These are phyloP conservation scores for Drosophila pachea DNA, from an alignment of 1,140 invertebrate species.

Conservation along the genomic window DNA sequence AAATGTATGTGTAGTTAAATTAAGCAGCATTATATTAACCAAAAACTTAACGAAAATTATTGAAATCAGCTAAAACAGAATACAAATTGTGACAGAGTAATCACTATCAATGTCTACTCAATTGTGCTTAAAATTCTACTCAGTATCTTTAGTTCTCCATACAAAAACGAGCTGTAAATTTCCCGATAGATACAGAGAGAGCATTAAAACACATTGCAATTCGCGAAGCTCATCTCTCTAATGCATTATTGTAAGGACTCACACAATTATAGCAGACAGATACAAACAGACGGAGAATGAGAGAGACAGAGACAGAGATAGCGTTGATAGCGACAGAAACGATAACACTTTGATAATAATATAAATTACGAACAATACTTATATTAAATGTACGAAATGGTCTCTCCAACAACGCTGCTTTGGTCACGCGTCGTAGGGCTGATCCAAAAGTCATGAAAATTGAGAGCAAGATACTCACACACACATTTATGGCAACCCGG, in stretches of 20 bases:
- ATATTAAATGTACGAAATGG: slow-evolving; percentile 66
- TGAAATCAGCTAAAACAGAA: slow-evolving; percentile 63
- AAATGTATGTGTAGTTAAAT: slow-evolving; percentile 73
- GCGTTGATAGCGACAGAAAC: slow-evolving; percentile 32
- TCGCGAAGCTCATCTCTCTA: slow-evolving; percentile 37
- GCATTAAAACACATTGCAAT: slow-evolving; percentile 26
- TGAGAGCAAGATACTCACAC: slow-evolving; percentile 43
- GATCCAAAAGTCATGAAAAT: slow-evolving; percentile 55
- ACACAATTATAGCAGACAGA: slow-evolving; percentile 26
- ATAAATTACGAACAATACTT: slow-evolving; percentile 58
- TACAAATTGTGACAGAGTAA: slow-evolving; percentile 50
- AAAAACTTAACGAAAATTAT: slow-evolving; percentile 62
- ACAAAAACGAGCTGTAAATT: slow-evolving; percentile 41
- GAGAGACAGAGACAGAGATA: too few relatives aligned
- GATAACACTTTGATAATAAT: slow-evolving; percentile 49
- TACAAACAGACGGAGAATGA: too few relatives aligned
- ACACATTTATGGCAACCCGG: slow-evolving; percentile 71
- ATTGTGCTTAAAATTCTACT: slow-evolving; percentile 54
- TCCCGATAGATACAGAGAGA: slow-evolving; percentile 20
- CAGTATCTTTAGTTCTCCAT: slow-evolving; percentile 45
- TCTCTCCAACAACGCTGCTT: slow-evolving; percentile 44
- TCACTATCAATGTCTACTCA: slow-evolving; percentile 42
- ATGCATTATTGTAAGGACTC: slow-evolving; percentile 27
- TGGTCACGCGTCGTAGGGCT: slow-evolving; percentile 33
- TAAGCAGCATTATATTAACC: slow-evolving; percentile 77